phyloP scores from a whole-genome alignment of 2,113 vertebrate species.

The Empidonax traillii region DNA sequence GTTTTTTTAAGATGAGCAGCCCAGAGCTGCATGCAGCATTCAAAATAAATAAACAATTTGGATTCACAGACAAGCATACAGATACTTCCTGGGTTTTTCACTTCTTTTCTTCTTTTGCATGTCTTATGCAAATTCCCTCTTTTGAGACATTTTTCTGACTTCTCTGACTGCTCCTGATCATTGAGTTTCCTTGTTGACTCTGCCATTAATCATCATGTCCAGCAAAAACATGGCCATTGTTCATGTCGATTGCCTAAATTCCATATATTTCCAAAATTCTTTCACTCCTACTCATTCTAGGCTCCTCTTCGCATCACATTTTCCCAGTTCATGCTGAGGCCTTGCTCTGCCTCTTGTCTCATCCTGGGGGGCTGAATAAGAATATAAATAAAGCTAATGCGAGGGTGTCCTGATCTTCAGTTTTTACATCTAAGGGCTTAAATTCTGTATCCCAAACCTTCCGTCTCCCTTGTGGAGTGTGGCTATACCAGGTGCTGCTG shows the following conservation, averaged over 20 bases:
- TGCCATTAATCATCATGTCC: background rate
- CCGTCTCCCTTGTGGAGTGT: too few relatives aligned
- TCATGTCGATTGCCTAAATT: background rate
- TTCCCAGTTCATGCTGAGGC: background rate
- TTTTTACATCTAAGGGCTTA: background rate
- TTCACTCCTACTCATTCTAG: background rate
- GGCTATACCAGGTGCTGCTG: too few relatives aligned
- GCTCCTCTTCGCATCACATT: background rate
- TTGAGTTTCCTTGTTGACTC: background rate
- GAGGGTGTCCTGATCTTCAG: background rate
- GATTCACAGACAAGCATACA: background rate
- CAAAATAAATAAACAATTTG: background rate
- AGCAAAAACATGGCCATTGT: background rate
- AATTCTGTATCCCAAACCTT: background rate
- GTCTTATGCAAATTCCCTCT: background rate
- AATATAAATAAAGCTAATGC: background rate
- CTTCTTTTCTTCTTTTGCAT: background rate
- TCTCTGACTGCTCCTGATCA: background rate
- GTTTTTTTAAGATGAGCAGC: background rate
- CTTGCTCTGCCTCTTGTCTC: background rate
- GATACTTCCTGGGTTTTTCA: background rate
- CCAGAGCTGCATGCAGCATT: background rate
- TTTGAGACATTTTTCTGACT: background rate
- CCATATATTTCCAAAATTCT: background rate
- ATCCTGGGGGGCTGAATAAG: background rate